Evolutionary conservation across 2,113 vertebrate species (phyloP), one percentile per base, ranked within the genome.

Genomic region (Heterocephalus glaber): DNA sequence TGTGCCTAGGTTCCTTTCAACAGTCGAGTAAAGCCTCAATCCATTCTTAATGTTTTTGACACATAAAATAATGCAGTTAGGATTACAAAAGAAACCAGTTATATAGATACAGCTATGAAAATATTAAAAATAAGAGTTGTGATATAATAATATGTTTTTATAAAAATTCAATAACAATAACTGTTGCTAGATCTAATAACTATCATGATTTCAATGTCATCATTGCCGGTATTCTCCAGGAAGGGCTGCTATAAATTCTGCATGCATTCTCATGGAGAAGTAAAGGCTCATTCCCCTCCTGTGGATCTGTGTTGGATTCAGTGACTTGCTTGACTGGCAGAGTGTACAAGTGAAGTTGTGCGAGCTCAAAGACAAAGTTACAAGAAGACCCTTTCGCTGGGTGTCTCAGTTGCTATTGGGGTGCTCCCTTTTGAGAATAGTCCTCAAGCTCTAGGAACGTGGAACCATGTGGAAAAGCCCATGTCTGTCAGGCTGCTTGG

Each of bases 111-210:
- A 77, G 61, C 35, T 94, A 68, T 94, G 38, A 82, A 92, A 82
- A 79, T 96, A 85, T 41, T 92, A 72, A 82, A 93, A 90, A 80
- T 41, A 56, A 93, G 38, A 60, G 66, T 83, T 89, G 4, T 80
- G n/a, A 63, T 86, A 33, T 19, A 83, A 38, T 83, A 19, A 76
- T 83, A 24, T 61, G 13, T 7, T 65, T 76, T 68, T 70, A 92
- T 63, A 65, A 72, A 20, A 38, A 77, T 41, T 86, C 41, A 90
- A 49, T 65, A 76, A 44, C 0, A 52, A 47, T 88, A 11, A 68
- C 44, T 65, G 76, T 26, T 65, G 82, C 63, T 65, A 12, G 3
- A 76, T 85, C 52, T 77, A 35, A 74, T 94, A 84, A 44, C 28
- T 70, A 2, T 81, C 5, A 63, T 70, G 41, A 86, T 74, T 56